Conservation (phyloP, 2,888 invertebrate genomes). For the Serripes groenlandicus region DNA sequence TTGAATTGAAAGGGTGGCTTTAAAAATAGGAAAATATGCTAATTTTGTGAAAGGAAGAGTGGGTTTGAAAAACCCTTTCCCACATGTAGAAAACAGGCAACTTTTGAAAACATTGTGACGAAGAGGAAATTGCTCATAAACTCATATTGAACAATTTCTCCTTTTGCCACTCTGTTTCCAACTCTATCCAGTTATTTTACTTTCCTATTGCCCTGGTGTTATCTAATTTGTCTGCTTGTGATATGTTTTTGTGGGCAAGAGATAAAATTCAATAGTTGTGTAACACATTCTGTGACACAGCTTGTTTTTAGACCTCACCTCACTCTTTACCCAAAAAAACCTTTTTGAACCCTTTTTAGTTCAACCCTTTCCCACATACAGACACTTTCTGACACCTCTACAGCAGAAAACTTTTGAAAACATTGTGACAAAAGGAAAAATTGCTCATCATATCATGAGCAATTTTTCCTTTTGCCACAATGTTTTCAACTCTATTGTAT, state of each 20-base stretch:
- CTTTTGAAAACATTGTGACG: too few relatives aligned
- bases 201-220: too few relatives aligned
- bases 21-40: slow-evolving; percentile 10
- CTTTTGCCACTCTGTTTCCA: background rate
- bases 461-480: background rate
- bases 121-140: too few relatives aligned
- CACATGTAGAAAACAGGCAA: too few relatives aligned
- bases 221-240: too few relatives aligned
- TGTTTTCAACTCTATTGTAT: background rate
- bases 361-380: background rate
- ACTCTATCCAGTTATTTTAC: background rate
- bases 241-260: too few relatives aligned
- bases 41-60: slow-evolving; percentile 8
- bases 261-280: too few relatives aligned
- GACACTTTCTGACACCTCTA: background rate
- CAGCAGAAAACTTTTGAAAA: background rate
- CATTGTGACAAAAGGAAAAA: background rate
- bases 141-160: background rate
- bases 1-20: slow-evolving; percentile 11
- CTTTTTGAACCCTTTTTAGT: background rate
- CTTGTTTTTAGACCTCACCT: too few relatives aligned
- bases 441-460: background rate
- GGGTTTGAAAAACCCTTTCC: background rate
- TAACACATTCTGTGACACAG: too few relatives aligned
- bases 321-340: too few relatives aligned